Percentiles rank a stretch among this genome's conserved stretches.
These are phyloP conservation scores for Theocolax elegans DNA, from an alignment of 1,140 invertebrate genomes.

Conservation along the genomic window DNA sequence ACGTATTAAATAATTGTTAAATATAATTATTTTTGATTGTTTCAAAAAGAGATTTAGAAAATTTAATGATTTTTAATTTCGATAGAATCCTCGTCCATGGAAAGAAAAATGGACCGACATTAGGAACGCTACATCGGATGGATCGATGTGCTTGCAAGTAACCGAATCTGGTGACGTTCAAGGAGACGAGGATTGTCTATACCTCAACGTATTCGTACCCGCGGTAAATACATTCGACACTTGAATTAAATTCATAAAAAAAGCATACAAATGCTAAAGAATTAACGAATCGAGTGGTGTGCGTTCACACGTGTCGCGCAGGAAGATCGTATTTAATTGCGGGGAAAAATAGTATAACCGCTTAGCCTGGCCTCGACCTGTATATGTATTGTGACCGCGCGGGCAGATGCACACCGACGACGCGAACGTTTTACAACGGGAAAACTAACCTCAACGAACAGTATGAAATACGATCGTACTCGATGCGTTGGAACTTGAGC, in stretches of 20 bases:
- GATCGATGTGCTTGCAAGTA: conserved; percentile 58
- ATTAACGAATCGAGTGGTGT: too few species aligned
- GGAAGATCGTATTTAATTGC: not conserved
- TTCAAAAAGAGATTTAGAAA: too few species aligned
- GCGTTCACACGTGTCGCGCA: too few species aligned
- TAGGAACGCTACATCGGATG: conserved; percentile 55
- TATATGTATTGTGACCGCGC: not conserved
- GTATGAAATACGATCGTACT: conserved; percentile 27
- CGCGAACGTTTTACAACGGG: not conserved
- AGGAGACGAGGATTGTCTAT: conserved; percentile 62
- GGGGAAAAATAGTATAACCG: not conserved
- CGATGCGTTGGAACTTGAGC: conserved; percentile 35
- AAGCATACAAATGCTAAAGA: not conserved
- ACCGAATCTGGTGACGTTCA: conserved; percentile 11
- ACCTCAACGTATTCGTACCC: conserved; percentile 61
- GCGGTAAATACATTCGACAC: conserved; percentile 48
- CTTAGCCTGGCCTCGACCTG: not conserved
- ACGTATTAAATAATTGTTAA: too few species aligned
- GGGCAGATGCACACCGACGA: too few species aligned
- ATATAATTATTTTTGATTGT: too few species aligned
- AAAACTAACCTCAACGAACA: conserved; percentile 4
- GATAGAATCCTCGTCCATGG: conserved; percentile 58
- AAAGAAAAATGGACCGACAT: conserved; percentile 53
- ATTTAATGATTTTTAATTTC: too few species aligned
- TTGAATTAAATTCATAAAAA: not conserved